Evolutionary conservation across 1,140 invertebrate species (phyloP), one percentile per base, ranked within the genome.

Genomic region (Drosophila willistoni): DNA sequence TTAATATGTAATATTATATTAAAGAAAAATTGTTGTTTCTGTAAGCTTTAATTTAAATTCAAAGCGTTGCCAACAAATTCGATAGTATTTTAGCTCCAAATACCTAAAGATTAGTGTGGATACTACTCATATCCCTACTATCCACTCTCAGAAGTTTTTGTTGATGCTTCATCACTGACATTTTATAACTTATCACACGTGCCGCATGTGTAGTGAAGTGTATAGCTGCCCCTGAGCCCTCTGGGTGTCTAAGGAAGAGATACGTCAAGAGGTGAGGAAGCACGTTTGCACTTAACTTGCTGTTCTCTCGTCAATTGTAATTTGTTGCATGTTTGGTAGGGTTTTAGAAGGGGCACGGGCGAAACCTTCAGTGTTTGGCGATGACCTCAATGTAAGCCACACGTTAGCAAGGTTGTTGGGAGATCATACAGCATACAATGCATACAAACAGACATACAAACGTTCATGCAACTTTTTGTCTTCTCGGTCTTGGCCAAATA

Each of bases 401-500:
- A 87, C 79, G 83, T 83, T 83, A 83, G 73, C 57, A 83, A 76
- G 69, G 77, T 79, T 83, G 54, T 39, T 59, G 64, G 64, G 60
- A 61, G 39, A 13, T 61, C 36, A 42, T n/a, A 60, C 7, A 60
- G 7, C 39, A 66, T 62, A 47, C 44, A 47, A 47, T 47, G 44
- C 14, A 47, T 51, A 22, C 44, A 51, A 12, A 51, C 44, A 51
- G 14, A n/a, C n/a, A 44, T 13, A 5, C 41, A 42, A 13, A 42
- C 2, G 17, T 47, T 9, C 44, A 47, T 47, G n/a, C 42, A 44
- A 7, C 4, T 51, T 78, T 77, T 77, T 82, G 79, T 84, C 83
- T 86, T 86, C 83, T 87, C 83, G 83, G 83, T 86, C 83, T 86
- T 87, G 83, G 83, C 82, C 83, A 86, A 86, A 87, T 79, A 68